phyloP scores from a whole-genome alignment of 2,888 invertebrate species.

The Chloroclystis v-ata region DNA sequence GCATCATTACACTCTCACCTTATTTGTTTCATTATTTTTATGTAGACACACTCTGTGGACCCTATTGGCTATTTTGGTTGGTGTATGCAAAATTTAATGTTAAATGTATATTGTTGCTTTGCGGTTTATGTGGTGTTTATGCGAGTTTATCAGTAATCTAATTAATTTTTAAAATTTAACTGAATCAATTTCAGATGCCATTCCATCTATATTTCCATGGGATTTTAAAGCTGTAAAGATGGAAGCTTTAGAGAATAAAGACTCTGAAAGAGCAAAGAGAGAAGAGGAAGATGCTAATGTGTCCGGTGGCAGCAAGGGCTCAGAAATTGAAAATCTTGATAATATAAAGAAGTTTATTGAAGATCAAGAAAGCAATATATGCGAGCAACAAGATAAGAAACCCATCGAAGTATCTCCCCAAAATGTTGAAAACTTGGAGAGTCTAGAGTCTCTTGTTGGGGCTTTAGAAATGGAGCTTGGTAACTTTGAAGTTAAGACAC shows the following conservation, averaged over 20 bases:
- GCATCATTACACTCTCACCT: too few species aligned
- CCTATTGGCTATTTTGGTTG: too few species aligned
- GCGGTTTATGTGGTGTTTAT: too few species aligned
- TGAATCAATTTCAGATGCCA: conserved; percentile 72
- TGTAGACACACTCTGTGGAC: too few species aligned
- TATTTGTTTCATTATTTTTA: too few species aligned
- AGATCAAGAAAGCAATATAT: conserved; percentile 51
- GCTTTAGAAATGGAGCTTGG: conserved; percentile 3
- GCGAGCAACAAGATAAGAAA: background rate
- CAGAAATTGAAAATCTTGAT: conserved; percentile 60
- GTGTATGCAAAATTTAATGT: too few species aligned
- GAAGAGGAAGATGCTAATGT: conserved; percentile 22
- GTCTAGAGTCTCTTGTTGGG: background rate
- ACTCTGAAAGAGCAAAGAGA: conserved; percentile 2
- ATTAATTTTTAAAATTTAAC: background rate
- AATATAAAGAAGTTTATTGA: conserved; percentile 62
- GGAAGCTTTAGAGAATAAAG: conserved; percentile 27
- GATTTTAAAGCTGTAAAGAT: conserved; percentile 36
- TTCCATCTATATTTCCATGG: conserved; percentile 86
- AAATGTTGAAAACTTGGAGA: conserved; percentile 11
- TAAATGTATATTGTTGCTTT: too few species aligned
- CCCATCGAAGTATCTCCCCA: background rate
- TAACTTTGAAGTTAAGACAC: background rate
- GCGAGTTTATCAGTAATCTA: too few species aligned
- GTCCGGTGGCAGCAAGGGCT: conserved; percentile 42